phyloP scores from a whole-genome alignment of 2,113 vertebrate species.

The Protobothrops mucrosquamatus region DNA sequence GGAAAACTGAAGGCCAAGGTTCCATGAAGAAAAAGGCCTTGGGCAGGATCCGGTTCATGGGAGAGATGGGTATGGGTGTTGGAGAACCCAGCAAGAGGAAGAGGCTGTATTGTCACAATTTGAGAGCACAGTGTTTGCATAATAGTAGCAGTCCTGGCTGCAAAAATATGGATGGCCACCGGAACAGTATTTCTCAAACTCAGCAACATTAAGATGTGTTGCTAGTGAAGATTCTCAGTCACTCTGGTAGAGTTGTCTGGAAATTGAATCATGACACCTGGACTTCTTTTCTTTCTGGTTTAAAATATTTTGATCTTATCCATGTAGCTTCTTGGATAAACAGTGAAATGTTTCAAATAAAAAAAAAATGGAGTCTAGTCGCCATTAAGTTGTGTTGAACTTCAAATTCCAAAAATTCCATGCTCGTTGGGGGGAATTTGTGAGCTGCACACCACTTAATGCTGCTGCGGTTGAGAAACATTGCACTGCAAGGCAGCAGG shows the following conservation, averaged over 20 bases:
- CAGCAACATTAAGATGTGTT: not conserved
- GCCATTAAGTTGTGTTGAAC: not conserved
- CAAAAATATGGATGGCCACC: not conserved
- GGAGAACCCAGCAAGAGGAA: not conserved
- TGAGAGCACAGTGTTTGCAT: not conserved
- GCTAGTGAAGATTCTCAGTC: not conserved
- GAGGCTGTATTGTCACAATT: not conserved
- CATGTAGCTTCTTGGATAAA: not conserved
- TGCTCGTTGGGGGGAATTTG: not conserved
- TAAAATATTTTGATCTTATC: not conserved
- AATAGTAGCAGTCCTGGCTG: not conserved
- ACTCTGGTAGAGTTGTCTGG: not conserved
- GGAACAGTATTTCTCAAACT: not conserved
- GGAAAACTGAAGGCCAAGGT: not conserved
- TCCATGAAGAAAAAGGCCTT: not conserved
- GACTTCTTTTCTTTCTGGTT: not conserved
- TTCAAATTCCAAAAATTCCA: not conserved
- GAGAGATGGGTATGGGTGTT: not conserved
- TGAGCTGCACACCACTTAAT: not conserved
- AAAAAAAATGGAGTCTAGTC: not conserved
- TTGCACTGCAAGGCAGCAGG: not conserved
- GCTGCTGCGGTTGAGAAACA: not conserved
- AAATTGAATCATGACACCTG: not conserved
- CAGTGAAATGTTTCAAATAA: not conserved
- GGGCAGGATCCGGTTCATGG: not conserved